Base-by-base conservation (phyloP, 2,888 invertebrate genomes). In the Alloscopus bannaensis region DNA sequence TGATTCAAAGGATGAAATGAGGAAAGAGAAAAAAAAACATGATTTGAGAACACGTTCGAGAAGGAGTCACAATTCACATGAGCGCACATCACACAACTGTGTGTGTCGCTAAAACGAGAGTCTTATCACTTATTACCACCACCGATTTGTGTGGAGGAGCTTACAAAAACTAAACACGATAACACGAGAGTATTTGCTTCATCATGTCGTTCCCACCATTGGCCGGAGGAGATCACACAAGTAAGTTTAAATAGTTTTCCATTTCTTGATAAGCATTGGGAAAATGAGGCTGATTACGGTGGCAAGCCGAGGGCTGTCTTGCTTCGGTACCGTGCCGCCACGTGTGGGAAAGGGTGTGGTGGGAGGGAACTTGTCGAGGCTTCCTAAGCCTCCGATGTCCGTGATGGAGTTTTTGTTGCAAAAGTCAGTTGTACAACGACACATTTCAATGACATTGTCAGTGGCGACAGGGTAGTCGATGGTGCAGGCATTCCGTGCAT, bases 181-280 rank as follows among this genome's bases (percentile, higher is more conserved):
- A n/a, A n/a, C n/a, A n/a, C n/a, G n/a, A n/a, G n/a, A n/a, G n/a
- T n/a, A n/a, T n/a, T n/a, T n/a, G n/a, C n/a, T n/a, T n/a, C n/a
- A 72, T 11, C 22, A 72, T 72, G 72, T 64, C 72, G 42, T 64
- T 72, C 36, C 72, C 72, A 40, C 72, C 72, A n/a, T 55, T 72
- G 62, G 72, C 72, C 22, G 64, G 72, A 50, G 72, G 72, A 3
- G 72, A 72, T 20, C 72, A 72, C 26, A 42, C 72, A 62, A 72
- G 72, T 72, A 72, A 72, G 72, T 55, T 6, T 20, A 13, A 36
- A 36, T 8, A 36, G 13, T 8, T 36, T 36, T 36, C 36, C 13
- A 36, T 36, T 36, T 8, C 36, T 6, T 36, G 6, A 6, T 6
- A 36, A 13, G 36, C 13, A 36, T 36, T 36, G 36, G 13, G 36